Percentiles rank a stretch among this genome's conserved stretches.
These are phyloP conservation scores for Zaprionus obscuricornis DNA, from an alignment of 2,888 invertebrate genomes.

Conservation along the genomic window DNA sequence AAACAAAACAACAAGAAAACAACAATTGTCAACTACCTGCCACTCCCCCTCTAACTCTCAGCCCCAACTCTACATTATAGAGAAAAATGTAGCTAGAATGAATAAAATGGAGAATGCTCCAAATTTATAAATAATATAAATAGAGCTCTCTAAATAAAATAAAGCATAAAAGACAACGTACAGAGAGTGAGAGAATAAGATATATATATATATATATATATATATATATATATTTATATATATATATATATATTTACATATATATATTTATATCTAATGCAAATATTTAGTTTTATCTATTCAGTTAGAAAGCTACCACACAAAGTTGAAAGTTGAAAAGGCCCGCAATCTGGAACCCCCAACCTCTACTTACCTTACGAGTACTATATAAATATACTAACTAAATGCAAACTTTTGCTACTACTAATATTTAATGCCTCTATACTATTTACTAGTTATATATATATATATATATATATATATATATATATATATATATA, in stretches of 20 bases:
- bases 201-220: no score
- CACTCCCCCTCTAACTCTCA: conserved; percentile 4
- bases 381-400: conserved; percentile 54
- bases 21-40: conserved; percentile 42
- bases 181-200: no score
- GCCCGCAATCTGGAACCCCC: conserved; percentile 12
- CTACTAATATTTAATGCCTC: conserved; percentile 74
- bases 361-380: conserved; percentile 59
- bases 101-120: conserved; percentile 10
- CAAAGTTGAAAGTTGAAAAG: conserved; percentile 59
- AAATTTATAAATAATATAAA: conserved; percentile 15
- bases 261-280: no score
- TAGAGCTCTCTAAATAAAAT: no score
- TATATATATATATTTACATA: no score
- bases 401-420: conserved; percentile 69
- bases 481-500: no score
- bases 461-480: conserved; percentile 46
- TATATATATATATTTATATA: not conserved
- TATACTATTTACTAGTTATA: conserved; percentile 70
- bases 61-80: conserved; percentile 27
- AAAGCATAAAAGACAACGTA: not conserved
- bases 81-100: conserved; percentile 42
- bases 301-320: conserved; percentile 50
- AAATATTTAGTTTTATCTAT: conserved; percentile 34
- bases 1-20: conserved; percentile 19